Evolutionary conservation across 2,888 invertebrate species (phyloP).

Genomic region (Dysmachus trigonus): DNA sequence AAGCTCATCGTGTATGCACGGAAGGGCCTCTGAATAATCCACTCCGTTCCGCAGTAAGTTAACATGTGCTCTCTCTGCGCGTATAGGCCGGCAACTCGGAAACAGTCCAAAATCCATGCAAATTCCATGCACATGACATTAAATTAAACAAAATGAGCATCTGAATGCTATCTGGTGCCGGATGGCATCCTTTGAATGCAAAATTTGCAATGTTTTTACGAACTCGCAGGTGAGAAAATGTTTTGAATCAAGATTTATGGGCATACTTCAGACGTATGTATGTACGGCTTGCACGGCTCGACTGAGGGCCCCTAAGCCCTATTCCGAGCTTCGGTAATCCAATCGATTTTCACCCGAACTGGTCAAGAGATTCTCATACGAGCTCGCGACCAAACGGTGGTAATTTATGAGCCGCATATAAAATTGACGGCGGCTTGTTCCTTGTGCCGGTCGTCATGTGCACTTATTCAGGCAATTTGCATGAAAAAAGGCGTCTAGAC

Average conservation of each 20-base stretch:
- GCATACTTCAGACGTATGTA: not conserved
- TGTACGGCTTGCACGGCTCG: not conserved
- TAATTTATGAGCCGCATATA: conserved; percentile 27
- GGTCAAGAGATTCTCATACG: not conserved
- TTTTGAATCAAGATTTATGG: conserved; percentile 23
- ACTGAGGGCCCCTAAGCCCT: not conserved
- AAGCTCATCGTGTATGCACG: not conserved
- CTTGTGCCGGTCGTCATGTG: not conserved
- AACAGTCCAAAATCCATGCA: not conserved
- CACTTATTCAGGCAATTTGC: not conserved
- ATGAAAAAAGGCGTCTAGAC: conserved; percentile 12
- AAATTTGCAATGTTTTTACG: not conserved
- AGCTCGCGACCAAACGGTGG: not conserved
- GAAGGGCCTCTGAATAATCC: conserved; percentile 4
- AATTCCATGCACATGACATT: conserved; percentile 23
- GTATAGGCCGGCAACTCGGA: not conserved
- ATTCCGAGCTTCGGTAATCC: not conserved
- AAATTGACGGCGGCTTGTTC: not conserved
- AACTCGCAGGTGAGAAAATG: conserved; percentile 22
- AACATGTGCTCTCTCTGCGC: not conserved
- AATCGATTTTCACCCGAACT: not conserved
- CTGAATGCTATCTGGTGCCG: not conserved
- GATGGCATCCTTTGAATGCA: not conserved
- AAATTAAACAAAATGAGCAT: conserved; percentile 30
- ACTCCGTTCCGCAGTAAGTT: not conserved